phyloP scores from a whole-genome alignment of 92 coral and sea anemone species.

The Palythoa caribaeorum region DNA sequence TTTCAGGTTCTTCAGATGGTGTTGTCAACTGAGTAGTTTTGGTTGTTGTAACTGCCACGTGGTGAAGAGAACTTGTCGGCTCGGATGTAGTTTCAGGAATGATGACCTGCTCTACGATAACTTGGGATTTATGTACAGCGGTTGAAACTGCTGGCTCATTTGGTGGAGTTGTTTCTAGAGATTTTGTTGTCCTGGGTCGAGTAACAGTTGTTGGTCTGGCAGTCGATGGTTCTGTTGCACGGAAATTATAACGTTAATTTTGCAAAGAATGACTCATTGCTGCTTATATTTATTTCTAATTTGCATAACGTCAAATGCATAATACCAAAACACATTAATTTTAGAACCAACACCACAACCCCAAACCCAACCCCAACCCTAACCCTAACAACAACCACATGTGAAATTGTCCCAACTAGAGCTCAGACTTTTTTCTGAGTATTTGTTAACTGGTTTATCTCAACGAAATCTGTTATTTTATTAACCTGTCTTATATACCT shows the following conservation, averaged over 20 bases:
- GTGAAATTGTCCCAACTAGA: no score
- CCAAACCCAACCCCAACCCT: no score
- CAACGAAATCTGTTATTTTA: not conserved
- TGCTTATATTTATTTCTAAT: not conserved
- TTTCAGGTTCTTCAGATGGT: not conserved
- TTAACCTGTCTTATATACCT: not conserved
- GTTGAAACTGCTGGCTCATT: not conserved
- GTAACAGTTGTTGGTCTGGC: not conserved
- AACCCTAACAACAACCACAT: no score
- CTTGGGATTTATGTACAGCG: not conserved
- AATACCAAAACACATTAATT: no score
- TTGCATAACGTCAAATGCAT: no score
- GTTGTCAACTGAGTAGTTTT: not conserved
- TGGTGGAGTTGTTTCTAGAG: not conserved
- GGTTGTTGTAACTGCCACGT: not conserved
- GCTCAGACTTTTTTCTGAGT: not conserved
- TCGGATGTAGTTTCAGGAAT: not conserved
- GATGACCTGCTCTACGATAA: not conserved
- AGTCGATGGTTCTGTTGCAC: not conserved
- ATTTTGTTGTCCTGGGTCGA: not conserved
- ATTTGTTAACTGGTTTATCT: not conserved
- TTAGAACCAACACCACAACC: no score
- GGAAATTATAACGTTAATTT: not conserved
- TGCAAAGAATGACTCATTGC: not conserved
- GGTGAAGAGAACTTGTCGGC: not conserved